Conservation (phyloP, 2,797 vertebrate genomes). For the Novumbra hubbsi region DNA sequence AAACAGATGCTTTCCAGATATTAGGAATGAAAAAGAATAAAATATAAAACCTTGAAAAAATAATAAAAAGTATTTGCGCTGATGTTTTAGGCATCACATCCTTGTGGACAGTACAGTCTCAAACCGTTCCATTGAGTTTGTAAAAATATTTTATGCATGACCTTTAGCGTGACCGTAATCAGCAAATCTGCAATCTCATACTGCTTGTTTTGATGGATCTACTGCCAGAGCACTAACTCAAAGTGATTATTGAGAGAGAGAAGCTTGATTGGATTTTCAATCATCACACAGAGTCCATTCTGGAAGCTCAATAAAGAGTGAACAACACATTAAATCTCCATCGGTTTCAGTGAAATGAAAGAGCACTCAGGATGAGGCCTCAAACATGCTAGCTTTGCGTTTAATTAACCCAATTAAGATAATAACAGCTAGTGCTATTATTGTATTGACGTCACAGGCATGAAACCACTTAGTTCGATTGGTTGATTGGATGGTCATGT, state of each 20-base stretch:
- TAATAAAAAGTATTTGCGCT: not conserved
- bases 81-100: conserved; percentile 33
- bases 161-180: conserved; percentile 45
- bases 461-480: too few relatives aligned
- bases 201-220: conserved; percentile 40
- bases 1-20: conserved; percentile 16
- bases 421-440: not conserved
- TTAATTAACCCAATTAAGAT: not conserved
- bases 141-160: conserved; percentile 30
- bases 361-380: not conserved
- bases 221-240: not conserved
- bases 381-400: not conserved
- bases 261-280: not conserved
- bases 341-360: not conserved
- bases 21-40: too few relatives aligned
- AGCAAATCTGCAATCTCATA: not conserved
- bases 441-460: not conserved
- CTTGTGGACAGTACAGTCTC: not conserved
- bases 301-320: not conserved
- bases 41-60: too few relatives aligned
- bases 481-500: too few relatives aligned
- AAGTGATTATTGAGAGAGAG: not conserved
- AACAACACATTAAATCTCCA: not conserved
- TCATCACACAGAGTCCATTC: not conserved
- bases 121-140: conserved; percentile 12